Percentiles rank a stretch among this genome's conserved stretches.
Evolutionary conservation across 2,797 vertebrate species (phyloP).

Genomic region (Pangasius djambal): DNA sequence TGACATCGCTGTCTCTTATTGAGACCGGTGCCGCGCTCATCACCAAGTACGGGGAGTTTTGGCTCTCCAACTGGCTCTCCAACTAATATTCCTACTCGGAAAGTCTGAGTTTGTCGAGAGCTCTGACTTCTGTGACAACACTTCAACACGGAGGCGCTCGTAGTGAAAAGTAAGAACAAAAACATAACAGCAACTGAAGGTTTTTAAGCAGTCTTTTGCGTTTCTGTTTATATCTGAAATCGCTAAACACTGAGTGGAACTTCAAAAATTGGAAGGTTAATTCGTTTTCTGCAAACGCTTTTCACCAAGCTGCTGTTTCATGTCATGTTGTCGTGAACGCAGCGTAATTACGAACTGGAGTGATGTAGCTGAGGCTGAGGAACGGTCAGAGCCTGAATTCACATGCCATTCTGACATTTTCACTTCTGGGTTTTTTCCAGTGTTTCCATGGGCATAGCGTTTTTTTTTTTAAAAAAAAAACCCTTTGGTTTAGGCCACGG

Average conservation of each 20-base stretch:
- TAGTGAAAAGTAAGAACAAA: neutral
- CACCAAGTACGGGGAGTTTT: neutral
- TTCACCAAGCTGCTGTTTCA: neutral
- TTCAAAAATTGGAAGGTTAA: neutral
- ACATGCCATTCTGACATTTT: neutral
- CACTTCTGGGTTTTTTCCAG: neutral
- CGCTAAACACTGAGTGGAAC: neutral
- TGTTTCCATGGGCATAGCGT: neutral
- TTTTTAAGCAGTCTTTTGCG: too few relatives aligned
- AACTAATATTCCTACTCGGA: neutral
- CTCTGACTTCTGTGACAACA: neutral
- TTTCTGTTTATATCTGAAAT: too few relatives aligned
- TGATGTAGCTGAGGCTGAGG: neutral
- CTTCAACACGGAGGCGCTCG: neutral
- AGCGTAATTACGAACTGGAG: neutral
- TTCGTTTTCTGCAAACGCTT: neutral
- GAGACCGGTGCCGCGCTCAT: too few relatives aligned
- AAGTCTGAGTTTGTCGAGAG: neutral
- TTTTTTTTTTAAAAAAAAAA: neutral
- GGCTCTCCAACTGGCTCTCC: neutral
- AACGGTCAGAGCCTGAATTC: neutral
- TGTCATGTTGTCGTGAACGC: neutral
- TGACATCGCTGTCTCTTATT: too few relatives aligned
- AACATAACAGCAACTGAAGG: too few relatives aligned
- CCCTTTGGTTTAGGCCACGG: neutral